These are phyloP conservation scores for Amblyraja radiata DNA, from an alignment of 2,797 vertebrate species.

Conservation along the genomic window DNA sequence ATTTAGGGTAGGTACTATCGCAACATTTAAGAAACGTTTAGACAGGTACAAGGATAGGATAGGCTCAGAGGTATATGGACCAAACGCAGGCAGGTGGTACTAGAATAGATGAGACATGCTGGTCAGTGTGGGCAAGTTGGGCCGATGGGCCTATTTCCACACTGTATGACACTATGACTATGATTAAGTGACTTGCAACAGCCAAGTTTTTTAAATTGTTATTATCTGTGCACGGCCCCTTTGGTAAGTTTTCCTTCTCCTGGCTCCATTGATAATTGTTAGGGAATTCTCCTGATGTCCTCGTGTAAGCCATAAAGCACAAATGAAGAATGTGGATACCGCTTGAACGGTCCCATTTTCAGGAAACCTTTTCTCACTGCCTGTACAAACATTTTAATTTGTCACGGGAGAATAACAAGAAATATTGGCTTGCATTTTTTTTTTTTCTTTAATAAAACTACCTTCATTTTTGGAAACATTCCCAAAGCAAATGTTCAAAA, in stretches of 20 bases:
- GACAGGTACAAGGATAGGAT: too few relatives aligned
- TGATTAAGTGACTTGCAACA: not conserved
- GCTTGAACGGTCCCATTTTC: not conserved
- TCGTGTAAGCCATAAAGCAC: not conserved
- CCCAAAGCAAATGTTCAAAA: not conserved
- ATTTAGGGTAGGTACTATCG: too few relatives aligned
- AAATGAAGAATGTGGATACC: not conserved
- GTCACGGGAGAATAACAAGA: not conserved
- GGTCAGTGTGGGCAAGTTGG: too few relatives aligned
- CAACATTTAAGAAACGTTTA: too few relatives aligned
- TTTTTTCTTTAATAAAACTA: not conserved
- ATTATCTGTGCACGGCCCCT: not conserved
- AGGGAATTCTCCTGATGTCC: not conserved
- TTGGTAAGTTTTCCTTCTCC: not conserved
- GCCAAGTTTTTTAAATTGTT: not conserved
- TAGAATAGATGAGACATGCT: too few relatives aligned
- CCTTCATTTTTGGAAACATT: not conserved
- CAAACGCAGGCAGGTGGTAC: too few relatives aligned
- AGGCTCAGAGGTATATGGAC: too few relatives aligned
- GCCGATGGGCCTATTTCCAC: too few relatives aligned
- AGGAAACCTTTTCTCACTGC: not conserved
- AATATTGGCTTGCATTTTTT: not conserved
- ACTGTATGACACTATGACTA: too few relatives aligned
- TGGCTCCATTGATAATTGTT: not conserved
- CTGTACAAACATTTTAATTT: not conserved